These are phyloP conservation scores for Ceratoteleas bidentatus DNA, from an alignment of 1,140 invertebrate species.

Conservation along the genomic window DNA sequence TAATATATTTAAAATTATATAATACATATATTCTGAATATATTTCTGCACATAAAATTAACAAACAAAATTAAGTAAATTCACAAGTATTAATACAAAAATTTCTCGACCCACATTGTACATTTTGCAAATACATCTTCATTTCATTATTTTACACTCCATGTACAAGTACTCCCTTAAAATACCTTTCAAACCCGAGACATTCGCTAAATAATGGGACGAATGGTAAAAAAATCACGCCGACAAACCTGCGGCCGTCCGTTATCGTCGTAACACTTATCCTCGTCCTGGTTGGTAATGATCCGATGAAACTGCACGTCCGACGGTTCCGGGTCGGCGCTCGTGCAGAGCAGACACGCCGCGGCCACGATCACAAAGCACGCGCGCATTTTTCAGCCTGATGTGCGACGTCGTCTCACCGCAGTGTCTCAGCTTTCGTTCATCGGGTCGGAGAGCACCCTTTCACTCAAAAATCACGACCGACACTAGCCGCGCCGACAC, in stretches of 20 bases:
- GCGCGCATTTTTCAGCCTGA: slow-evolving; percentile 53
- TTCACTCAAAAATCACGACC: slow-evolving; percentile 61
- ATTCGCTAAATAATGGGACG: no score
- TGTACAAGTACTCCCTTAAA: no score
- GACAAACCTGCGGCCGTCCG: slow-evolving; percentile 76
- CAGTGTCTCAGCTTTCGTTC: slow-evolving; percentile 43
- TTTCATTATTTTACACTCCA: no score
- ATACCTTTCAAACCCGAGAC: no score
- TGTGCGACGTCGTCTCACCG: slow-evolving; percentile 43
- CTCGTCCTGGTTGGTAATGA: slow-evolving; percentile 71
- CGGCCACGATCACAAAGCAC: slow-evolving; percentile 43
- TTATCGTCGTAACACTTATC: slow-evolving; percentile 77
- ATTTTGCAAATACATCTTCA: no score
- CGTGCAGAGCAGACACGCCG: slow-evolving; percentile 46
- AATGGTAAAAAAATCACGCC: no score
- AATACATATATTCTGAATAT: no score
- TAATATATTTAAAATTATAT: no score
- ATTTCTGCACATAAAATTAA: no score
- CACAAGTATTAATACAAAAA: no score
- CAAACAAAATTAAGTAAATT: no score
- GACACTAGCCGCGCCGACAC: slow-evolving; percentile 25
- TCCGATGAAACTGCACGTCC: slow-evolving; percentile 70
- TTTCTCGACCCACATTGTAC: no score
- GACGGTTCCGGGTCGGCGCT: slow-evolving; percentile 73
- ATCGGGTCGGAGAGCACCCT: slow-evolving; percentile 41